These are phyloP conservation scores for Huso huso DNA, from an alignment of 2,797 vertebrate species.

Conservation along the genomic window DNA sequence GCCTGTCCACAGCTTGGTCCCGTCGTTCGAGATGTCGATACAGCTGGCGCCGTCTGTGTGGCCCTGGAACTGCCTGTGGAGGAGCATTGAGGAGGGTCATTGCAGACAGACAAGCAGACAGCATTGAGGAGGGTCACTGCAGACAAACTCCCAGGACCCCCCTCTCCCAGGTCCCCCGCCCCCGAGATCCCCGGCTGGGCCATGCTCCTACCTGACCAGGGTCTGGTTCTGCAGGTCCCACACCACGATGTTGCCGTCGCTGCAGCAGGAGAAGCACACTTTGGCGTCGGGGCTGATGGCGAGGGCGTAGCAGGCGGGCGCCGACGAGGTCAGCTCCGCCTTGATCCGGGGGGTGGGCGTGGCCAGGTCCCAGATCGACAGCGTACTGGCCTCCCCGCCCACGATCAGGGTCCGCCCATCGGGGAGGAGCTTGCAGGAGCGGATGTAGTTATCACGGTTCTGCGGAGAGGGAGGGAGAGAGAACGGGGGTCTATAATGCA, in stretches of 20 bases:
- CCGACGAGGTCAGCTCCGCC: conserved; percentile 54
- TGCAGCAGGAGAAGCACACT: conserved; percentile 88
- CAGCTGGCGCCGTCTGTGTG: conserved; percentile 70
- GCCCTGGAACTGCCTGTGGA: conserved; percentile 54
- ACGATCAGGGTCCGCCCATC: conserved; percentile 57
- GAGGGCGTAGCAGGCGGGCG: conserved; percentile 57
- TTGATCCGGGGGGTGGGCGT: conserved; percentile 58
- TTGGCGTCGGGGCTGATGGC: conserved; percentile 62
- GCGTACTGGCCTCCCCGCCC: conserved; percentile 55
- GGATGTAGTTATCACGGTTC: conserved; percentile 62
- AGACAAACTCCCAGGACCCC: conserved; percentile 16
- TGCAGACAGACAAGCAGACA: conserved; percentile 2
- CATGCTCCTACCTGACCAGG: conserved; percentile 53
- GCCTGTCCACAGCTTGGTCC: conserved; percentile 81
- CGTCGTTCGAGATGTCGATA: conserved; percentile 78
- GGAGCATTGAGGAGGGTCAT: not conserved
- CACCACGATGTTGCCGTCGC: conserved; percentile 71
- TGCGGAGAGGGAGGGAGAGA: conserved; percentile 9
- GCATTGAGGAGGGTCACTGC: conserved; percentile 8
- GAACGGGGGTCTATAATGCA: too few species aligned
- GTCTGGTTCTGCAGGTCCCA: conserved; percentile 70
- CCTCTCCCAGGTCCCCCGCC: not conserved
- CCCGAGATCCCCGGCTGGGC: not conserved
- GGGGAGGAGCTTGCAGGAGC: conserved; percentile 56
- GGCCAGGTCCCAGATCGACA: conserved; percentile 59